A percentile compares a stretch with the other conserved stretches of the same genome.
These are phyloP conservation scores for Orycteropus afer DNA, from an alignment of 2,113 vertebrate species.

Conservation along the genomic window DNA sequence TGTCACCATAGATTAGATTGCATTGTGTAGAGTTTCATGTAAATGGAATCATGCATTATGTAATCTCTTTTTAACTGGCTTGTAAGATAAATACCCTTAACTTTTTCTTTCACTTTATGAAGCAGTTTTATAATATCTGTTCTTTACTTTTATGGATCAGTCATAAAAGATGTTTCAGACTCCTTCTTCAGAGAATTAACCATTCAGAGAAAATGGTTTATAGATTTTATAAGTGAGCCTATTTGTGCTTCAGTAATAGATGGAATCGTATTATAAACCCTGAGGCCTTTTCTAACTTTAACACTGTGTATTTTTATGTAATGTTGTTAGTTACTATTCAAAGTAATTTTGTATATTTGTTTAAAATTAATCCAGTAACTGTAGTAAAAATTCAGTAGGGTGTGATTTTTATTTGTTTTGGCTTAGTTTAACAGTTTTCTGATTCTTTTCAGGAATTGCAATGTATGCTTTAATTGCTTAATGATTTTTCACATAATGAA, in stretches of 20 bases:
- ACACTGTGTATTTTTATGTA: not conserved
- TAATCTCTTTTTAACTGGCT: not conserved
- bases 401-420: not conserved
- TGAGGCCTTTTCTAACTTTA: not conserved
- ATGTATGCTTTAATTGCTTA: not conserved
- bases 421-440: not conserved
- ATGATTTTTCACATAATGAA: conserved; percentile 17
- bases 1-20: not conserved
- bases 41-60: not conserved
- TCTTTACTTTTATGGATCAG: conserved; percentile 47
- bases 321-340: conserved; percentile 19
- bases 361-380: conserved; percentile 41
- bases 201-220: not conserved
- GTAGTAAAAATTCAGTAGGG: not conserved
- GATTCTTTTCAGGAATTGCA: conserved; percentile 8
- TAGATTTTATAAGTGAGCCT: not conserved
- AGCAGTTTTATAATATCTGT: conserved; percentile 1
- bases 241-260: not conserved
- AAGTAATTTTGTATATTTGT: conserved; percentile 17
- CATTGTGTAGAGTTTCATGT: conserved; percentile 25
- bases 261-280: not conserved
- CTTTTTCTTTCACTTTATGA: conserved; percentile 60
- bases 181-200: not conserved
- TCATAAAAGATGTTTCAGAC: conserved; percentile 33
- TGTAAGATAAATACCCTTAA: not conserved